Evolutionary conservation across 2,797 vertebrate species (phyloP).

Genomic region (Notolabrus celidotus): DNA sequence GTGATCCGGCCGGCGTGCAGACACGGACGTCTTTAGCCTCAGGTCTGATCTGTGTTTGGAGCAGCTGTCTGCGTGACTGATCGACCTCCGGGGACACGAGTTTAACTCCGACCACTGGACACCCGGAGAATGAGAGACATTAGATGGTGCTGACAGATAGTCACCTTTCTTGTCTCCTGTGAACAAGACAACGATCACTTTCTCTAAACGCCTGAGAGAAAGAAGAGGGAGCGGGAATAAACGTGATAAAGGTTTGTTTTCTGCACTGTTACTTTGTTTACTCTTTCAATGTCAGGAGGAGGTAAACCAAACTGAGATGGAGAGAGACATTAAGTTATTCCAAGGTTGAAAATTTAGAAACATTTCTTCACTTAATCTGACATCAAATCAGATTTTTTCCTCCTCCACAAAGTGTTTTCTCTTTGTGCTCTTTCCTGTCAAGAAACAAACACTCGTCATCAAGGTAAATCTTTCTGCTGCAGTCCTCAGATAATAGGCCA

Average conservation of each 20-base stretch:
- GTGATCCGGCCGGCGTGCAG: slow-evolving; percentile 32
- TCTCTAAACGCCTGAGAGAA: slow-evolving; percentile 52
- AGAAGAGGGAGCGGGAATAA: slow-evolving; percentile 16
- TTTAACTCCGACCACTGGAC: slow-evolving; percentile 56
- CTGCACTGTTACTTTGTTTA: slow-evolving; percentile 42
- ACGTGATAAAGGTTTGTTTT: slow-evolving; percentile 34
- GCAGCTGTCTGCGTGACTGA: slow-evolving; percentile 62
- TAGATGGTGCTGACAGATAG: slow-evolving; percentile 67
- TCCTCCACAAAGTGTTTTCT: slow-evolving; percentile 43
- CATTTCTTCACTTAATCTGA: slow-evolving; percentile 55
- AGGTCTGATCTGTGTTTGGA: slow-evolving; percentile 47
- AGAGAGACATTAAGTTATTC: slow-evolving; percentile 32
- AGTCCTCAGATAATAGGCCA: slow-evolving; percentile 72
- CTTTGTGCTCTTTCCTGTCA: slow-evolving; percentile 50
- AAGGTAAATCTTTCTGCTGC: slow-evolving; percentile 51
- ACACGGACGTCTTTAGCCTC: slow-evolving; percentile 37
- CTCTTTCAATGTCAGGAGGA: slow-evolving; percentile 37
- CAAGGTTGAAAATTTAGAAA: slow-evolving; percentile 43
- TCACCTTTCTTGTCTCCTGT: slow-evolving; percentile 63
- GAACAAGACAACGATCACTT: slow-evolving; percentile 61
- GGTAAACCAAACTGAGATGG: slow-evolving; percentile 25
- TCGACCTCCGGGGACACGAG: slow-evolving; percentile 68
- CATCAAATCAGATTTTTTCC: slow-evolving; percentile 52
- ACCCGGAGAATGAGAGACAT: slow-evolving; percentile 53
- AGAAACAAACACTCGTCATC: slow-evolving; percentile 69